Percentiles rank a stretch among this genome's conserved stretches.
phyloP scores from a whole-genome alignment of 2,797 vertebrate species.

The Martes flavigula region DNA sequence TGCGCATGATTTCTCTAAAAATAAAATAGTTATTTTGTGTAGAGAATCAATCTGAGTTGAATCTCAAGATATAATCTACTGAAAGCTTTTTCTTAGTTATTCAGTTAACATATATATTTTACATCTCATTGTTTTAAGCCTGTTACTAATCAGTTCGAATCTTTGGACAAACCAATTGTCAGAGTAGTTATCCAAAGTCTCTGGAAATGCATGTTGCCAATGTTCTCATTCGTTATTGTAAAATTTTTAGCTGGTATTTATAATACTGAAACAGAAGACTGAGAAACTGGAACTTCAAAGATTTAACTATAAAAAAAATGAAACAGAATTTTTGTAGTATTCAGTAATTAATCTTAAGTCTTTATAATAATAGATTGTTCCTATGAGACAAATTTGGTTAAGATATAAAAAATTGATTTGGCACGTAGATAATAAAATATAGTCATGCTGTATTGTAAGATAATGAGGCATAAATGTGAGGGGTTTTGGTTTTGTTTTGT shows the following conservation, averaged over 20 bases:
- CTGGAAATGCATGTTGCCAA: not conserved
- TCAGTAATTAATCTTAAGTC: not conserved
- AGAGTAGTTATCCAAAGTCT: not conserved
- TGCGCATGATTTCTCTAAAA: not conserved
- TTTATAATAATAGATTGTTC: not conserved
- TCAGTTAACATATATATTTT: not conserved
- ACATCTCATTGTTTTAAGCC: not conserved
- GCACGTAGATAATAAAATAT: not conserved
- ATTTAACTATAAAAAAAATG: not conserved
- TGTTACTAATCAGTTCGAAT: not conserved
- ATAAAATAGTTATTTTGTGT: not conserved
- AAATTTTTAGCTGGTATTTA: not conserved
- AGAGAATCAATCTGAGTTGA: not conserved
- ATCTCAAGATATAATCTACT: not conserved
- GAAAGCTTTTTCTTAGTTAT: not conserved
- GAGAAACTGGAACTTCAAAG: not conserved
- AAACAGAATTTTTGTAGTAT: not conserved
- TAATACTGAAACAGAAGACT: not conserved
- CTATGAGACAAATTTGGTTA: not conserved
- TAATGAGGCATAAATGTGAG: not conserved
- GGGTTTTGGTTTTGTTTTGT: not conserved
- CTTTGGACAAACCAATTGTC: not conserved
- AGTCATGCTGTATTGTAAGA: not conserved
- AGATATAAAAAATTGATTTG: not conserved
- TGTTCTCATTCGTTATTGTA: not conserved